Evolutionary conservation across 1,140 invertebrate species (phyloP), one percentile per base, ranked within the genome.

Genomic region (Heliconius hermathena): DNA sequence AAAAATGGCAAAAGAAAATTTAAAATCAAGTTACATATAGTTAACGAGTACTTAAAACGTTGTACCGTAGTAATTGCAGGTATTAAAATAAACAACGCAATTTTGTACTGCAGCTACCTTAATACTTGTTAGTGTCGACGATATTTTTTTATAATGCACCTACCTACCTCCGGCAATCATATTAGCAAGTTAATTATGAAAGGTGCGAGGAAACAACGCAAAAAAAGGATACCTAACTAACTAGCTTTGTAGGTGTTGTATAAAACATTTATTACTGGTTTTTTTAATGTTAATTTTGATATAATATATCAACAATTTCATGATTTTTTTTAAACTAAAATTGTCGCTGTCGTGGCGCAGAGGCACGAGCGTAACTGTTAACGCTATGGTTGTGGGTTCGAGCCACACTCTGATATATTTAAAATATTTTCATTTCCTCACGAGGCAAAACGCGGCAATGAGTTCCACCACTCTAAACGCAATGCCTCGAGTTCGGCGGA

Each of bases 1-100:
- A 46, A 46, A 46, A 46, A 46, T 3, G 9, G 13, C 9, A 1
- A 41, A 41, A 46, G 5, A 46, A 46, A 46, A 16, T 1, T 66
- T 26, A 66, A 66, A 66, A 66, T 26, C n/a, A 66, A 26, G 60
- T 29, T 26, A 29, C 60, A 66, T 66, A 66, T 29, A 29, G 60
- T 29, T 66, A 66, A 29, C 60, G n/a, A 66, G 60, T 66, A 16
- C 60, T 66, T 66, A 66, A 26, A 66, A 29, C 13, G 22, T 29
- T 60, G 60, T 66, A 18, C 60, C 22, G 60, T 29, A 36, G 74
- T 76, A 76, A 76, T 76, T 70, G 74, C 74, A 70, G n/a, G 46
- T 66, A 76, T 66, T 60, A 36, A 76, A 70, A 76, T 76, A 70
- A 76, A 70, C 38, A 76, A 76, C 74, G 70, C 60, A 70, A 76